Percentiles rank a stretch among this genome's conserved stretches.
These are phyloP conservation scores for Todiramphus saurophagus DNA, from an alignment of 2,113 vertebrate species.

Conservation along the genomic window DNA sequence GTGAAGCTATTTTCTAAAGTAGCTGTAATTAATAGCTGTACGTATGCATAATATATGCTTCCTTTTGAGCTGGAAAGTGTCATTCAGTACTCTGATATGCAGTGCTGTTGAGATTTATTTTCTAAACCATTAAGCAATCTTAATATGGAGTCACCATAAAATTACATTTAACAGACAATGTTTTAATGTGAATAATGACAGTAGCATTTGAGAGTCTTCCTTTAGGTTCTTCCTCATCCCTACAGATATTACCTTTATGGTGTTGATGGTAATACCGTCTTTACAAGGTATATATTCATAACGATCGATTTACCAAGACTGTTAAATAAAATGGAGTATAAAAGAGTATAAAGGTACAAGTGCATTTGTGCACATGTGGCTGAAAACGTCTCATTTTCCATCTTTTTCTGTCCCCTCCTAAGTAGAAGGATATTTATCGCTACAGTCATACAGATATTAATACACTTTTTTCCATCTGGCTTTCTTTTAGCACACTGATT, in stretches of 20 bases:
- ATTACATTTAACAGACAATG: not conserved
- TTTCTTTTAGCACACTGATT: conserved; percentile 91
- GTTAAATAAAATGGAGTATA: not conserved
- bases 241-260: not conserved
- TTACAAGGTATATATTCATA: not conserved
- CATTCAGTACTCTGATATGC: not conserved
- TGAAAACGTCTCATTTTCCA: not conserved
- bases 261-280: not conserved
- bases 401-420: conserved; percentile 45
- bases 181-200: not conserved
- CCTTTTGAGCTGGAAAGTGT: not conserved
- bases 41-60: not conserved
- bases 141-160: not conserved
- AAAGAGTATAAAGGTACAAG: not conserved
- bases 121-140: not conserved
- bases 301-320: not conserved
- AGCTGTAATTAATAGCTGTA: not conserved
- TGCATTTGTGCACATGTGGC: not conserved
- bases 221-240: not conserved
- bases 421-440: conserved; percentile 59
- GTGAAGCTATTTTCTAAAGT: not conserved
- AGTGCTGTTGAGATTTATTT: not conserved
- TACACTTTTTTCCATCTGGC: conserved; percentile 43
- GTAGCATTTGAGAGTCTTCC: not conserved
- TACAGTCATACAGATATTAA: conserved; percentile 61